Evolutionary conservation across 2,888 invertebrate genomes (phyloP), one percentile per base, ranked within the genome.

Genomic region (Lymantria monacha): DNA sequence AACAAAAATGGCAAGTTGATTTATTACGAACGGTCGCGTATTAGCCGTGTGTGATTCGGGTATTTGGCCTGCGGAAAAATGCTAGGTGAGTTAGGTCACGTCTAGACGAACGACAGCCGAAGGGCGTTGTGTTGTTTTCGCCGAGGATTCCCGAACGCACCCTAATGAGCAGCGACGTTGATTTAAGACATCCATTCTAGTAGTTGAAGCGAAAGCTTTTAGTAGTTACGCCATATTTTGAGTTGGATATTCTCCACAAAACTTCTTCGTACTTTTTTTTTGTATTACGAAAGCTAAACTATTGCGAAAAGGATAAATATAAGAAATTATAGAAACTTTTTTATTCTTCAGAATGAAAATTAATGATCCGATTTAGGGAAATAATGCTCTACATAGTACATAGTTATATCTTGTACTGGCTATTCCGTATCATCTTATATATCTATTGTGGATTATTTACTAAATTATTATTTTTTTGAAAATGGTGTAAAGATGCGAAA

Each of bases 1-100:
- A 91, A 91, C 91, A 91, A 90, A 91, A 91, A 91, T 91, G 91
- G 85, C 87, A 79, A 80, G 69, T 76, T 88, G 89, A 91, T 91
- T 90, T 91, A 91, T 85, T 67, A 71, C 69, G 59, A 77, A 74
- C 73, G 70, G 59, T 61, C 70, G 72, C 72, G 81, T 78, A 85
- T 85, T 87, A 85, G 85, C 76, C 69, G 71, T 60, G 73, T 73
- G 69, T 77, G 78, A 80, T 83, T 78, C 67, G 66, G 63, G 70
- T 69, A 68, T 61, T 72, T 68, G 53, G 62, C 53, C 58, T 48
- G 54, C 61, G 53, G 57, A 66, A 69, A 72, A 66, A 66, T 53
- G 63, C 55, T 68, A 71, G 65, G 65, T 71, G 66, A 72, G 67
- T 63, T 67, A 72, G 74, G 72, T 72, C 71, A 56, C 64, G 72